Evolutionary conservation across 2,888 invertebrate species (phyloP).

Genomic region (Ypsolopha scabrella): DNA sequence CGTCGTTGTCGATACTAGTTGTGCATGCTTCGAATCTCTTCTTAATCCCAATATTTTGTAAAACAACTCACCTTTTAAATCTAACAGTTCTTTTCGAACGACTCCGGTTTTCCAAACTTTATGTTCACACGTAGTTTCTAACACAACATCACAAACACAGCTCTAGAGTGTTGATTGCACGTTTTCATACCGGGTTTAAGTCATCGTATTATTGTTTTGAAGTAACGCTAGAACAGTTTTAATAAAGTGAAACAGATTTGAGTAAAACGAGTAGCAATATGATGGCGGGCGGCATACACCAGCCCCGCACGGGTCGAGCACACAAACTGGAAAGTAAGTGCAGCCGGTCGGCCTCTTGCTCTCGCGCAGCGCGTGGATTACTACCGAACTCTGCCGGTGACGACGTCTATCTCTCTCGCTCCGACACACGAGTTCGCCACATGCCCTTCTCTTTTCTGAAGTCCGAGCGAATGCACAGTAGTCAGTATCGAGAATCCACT

Average conservation of each 20-base stretch:
- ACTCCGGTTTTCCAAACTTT: constrained; percentile 37
- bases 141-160: constrained; percentile 44
- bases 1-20: constrained; percentile 60
- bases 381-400: constrained; percentile 34
- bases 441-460: constrained; percentile 20
- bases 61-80: constrained; percentile 63
- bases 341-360: constrained; percentile 40
- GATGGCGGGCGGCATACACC: constrained; percentile 45
- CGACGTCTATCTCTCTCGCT: constrained; percentile 15
- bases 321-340: constrained; percentile 53
- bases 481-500: constrained; percentile 47
- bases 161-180: constrained; percentile 29
- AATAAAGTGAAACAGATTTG: constrained; percentile 23
- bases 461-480: constrained; percentile 53
- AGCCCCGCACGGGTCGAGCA: constrained; percentile 54
- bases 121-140: constrained; percentile 29
- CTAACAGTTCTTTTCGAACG: constrained; percentile 57
- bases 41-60: constrained; percentile 52
- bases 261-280: constrained; percentile 50
- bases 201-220: constrained; percentile 44
- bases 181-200: constrained; percentile 38
- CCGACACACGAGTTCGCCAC: constrained; percentile 14
- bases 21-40: constrained; percentile 56
- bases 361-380: constrained; percentile 38
- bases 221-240: constrained; percentile 27